Percentiles rank a stretch among this genome's conserved stretches.
Conservation (phyloP, 2,797 vertebrate species). For the Gymnoscopelus braueri region DNA sequence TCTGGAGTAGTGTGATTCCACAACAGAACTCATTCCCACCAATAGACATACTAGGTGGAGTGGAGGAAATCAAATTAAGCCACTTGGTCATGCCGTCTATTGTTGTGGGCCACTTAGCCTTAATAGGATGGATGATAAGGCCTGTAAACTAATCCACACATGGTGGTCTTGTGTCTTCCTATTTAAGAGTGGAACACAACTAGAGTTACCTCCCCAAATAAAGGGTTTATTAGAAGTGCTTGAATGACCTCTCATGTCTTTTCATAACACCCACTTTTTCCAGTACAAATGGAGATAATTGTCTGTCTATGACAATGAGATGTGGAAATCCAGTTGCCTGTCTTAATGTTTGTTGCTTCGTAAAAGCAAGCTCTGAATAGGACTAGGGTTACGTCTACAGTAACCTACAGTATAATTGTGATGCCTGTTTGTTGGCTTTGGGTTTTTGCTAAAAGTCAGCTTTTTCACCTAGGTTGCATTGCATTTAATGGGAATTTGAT, state of each 20-base stretch:
- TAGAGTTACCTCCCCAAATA: slow-evolving; percentile 44
- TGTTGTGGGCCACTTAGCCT: slow-evolving; percentile 66
- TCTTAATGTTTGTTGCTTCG: slow-evolving; percentile 5
- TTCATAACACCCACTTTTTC: slow-evolving; percentile 33
- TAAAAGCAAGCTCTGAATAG: slow-evolving; percentile 12
- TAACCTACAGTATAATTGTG: too few relatives aligned
- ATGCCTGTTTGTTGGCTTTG: too few relatives aligned
- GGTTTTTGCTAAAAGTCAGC: too few relatives aligned
- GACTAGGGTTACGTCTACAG: slow-evolving; percentile 15
- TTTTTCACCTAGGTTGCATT: not conserved
- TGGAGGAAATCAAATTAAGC: slow-evolving; percentile 58
- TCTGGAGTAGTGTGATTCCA: slow-evolving; percentile 45
- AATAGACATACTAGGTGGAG: slow-evolving; percentile 21
- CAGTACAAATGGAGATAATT: slow-evolving; percentile 24
- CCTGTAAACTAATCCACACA: slow-evolving; percentile 26
- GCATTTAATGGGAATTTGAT: slow-evolving; percentile 17
- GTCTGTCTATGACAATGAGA: slow-evolving; percentile 31
- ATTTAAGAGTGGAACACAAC: slow-evolving; percentile 36
- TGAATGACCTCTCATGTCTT: slow-evolving; percentile 42
- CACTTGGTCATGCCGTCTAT: slow-evolving; percentile 59
- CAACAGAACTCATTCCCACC: slow-evolving; percentile 47
- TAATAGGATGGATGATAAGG: slow-evolving; percentile 51
- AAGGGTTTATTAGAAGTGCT: slow-evolving; percentile 49
- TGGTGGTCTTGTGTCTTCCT: slow-evolving; percentile 29
- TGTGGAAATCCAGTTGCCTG: slow-evolving; percentile 34